These are phyloP conservation scores for Theristicus caerulescens DNA, from an alignment of 2,113 vertebrate species.

Conservation along the genomic window DNA sequence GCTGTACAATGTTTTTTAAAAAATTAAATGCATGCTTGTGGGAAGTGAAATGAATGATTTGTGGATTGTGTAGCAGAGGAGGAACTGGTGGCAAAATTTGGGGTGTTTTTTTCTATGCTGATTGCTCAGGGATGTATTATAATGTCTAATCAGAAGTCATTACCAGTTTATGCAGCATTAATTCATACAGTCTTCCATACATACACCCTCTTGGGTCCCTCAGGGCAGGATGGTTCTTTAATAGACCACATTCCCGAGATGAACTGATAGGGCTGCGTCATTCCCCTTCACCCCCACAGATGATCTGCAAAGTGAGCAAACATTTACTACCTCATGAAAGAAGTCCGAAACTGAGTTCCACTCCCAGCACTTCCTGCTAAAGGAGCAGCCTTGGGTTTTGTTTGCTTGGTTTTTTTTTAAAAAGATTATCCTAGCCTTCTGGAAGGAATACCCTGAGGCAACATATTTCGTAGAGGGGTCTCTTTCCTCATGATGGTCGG, in stretches of 20 bases:
- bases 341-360: neutral
- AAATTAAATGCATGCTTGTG: neutral
- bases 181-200: neutral
- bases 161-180: slow-evolving; percentile 26
- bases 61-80: neutral
- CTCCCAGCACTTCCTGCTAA: neutral
- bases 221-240: neutral
- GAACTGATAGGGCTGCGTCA: neutral
- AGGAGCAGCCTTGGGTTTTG: neutral
- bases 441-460: neutral
- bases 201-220: neutral
- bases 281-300: neutral
- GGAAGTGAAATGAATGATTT: neutral
- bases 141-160: slow-evolving; percentile 36
- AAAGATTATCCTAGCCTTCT: neutral
- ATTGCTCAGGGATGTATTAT: slow-evolving; percentile 9
- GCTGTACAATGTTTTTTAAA: neutral
- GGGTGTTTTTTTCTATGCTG: neutral
- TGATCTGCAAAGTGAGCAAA: neutral
- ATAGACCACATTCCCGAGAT: neutral
- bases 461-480: accelerated
- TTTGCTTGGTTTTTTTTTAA: neutral
- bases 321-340: neutral
- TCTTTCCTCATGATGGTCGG: neutral
- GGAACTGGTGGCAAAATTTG: neutral